These are phyloP conservation scores for Thyatira batis DNA, from an alignment of 2,888 invertebrate genomes.

Conservation along the genomic window DNA sequence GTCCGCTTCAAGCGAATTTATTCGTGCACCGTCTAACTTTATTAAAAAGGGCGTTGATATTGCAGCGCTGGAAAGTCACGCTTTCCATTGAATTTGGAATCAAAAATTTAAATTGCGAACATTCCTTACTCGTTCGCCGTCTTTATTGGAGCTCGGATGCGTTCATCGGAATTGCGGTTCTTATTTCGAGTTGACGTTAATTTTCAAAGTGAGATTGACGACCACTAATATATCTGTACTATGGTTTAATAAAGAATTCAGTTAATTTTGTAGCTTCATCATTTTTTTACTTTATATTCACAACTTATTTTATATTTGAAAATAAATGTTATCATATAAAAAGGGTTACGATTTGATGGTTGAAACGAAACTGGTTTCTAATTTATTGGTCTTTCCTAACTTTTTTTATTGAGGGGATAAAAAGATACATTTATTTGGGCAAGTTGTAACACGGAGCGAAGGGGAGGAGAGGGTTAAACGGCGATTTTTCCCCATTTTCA, in stretches of 20 bases:
- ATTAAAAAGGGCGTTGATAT: conserved; percentile 50
- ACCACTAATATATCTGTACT: not conserved
- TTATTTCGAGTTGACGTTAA: conserved; percentile 37
- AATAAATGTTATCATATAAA: too few species aligned
- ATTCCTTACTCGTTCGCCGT: conserved; percentile 60
- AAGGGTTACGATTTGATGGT: too few species aligned
- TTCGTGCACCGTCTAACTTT: conserved; percentile 51
- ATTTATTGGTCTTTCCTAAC: not conserved
- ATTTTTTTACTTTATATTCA: too few species aligned
- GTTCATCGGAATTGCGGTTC: conserved; percentile 37
- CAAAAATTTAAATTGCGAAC: conserved; percentile 74
- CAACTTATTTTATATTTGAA: too few species aligned
- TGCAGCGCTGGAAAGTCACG: conserved; percentile 56
- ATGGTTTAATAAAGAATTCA: too few species aligned
- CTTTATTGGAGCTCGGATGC: conserved; percentile 56
- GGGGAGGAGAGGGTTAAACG: conserved; percentile 60
- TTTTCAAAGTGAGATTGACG: conserved; percentile 1
- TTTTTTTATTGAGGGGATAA: conserved; percentile 36
- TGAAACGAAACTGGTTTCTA: not conserved
- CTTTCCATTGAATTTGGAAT: conserved; percentile 55
- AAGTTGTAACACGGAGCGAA: conserved; percentile 26
- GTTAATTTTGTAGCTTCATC: too few species aligned
- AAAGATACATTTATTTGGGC: conserved; percentile 50
- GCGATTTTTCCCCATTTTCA: conserved; percentile 58
- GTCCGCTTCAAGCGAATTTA: conserved; percentile 50